A percentile compares a stretch with the other conserved stretches of the same genome.
phyloP scores from a whole-genome alignment of 1,140 invertebrate genomes.

The Eueides isabella region DNA sequence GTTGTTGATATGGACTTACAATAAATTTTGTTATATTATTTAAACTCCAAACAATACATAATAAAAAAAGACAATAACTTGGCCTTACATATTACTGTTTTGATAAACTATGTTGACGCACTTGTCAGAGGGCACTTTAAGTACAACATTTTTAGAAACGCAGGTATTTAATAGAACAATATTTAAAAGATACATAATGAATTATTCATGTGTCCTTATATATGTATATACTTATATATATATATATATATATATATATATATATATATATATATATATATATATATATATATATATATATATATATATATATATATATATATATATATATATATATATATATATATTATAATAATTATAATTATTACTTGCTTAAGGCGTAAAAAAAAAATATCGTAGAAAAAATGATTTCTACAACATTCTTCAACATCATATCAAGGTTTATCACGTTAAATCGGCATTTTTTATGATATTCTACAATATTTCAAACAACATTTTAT shows the following conservation, averaged over 20 bases:
- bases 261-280: no score
- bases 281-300: no score
- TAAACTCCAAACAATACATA: background rate
- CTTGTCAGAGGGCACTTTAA: background rate
- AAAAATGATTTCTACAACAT: background rate
- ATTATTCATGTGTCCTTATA: no score
- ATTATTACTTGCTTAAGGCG: no score
- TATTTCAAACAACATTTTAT: background rate
- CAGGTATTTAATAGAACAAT: background rate
- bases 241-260: no score
- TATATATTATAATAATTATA: no score
- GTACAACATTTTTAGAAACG: background rate
- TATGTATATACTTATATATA: no score
- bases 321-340: no score
- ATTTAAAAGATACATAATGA: no score
- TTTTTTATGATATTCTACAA: background rate
- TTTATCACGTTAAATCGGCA: background rate
- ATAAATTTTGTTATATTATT: background rate
- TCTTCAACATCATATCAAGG: no score
- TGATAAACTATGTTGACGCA: background rate
- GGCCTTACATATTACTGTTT: background rate
- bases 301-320: no score
- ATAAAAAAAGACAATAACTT: slow-evolving; percentile 4
- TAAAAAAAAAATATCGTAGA: background rate
- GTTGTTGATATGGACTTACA: background rate